A percentile compares a stretch with the other conserved stretches of the same genome.
phyloP scores from a whole-genome alignment of 2,113 vertebrate genomes.

The Calidris pugnax region DNA sequence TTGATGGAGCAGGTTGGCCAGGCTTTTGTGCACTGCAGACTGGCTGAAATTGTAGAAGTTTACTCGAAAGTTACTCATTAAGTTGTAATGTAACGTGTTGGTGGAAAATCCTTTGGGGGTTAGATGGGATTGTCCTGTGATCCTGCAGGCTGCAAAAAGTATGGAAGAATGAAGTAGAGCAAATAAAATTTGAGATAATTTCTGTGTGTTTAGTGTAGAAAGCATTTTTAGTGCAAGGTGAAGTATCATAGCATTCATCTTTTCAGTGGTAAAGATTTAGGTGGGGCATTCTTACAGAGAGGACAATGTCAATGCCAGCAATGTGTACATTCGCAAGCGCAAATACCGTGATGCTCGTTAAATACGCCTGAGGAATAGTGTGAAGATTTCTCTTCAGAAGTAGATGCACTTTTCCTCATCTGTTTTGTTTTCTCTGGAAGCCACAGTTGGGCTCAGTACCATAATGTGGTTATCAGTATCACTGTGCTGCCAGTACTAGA shows the following conservation, averaged over 20 bases:
- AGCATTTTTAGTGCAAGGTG: background rate
- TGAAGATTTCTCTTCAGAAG: background rate
- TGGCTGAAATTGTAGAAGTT: background rate
- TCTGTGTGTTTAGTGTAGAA: background rate
- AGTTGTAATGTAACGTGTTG: background rate
- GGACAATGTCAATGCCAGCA: background rate
- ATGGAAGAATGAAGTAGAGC: background rate
- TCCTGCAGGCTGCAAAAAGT: background rate
- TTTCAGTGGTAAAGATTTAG: background rate
- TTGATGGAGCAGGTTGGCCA: background rate
- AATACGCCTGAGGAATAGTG: background rate
- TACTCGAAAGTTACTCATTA: slow-evolving; percentile 7
- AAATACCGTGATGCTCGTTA: background rate
- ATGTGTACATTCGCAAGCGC: background rate
- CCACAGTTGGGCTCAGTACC: background rate
- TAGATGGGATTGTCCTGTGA: slow-evolving; percentile 15
- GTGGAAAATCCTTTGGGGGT: slow-evolving; percentile 14
- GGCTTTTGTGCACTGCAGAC: background rate
- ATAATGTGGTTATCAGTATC: slow-evolving; percentile 48
- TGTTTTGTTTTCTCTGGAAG: slow-evolving; percentile 44
- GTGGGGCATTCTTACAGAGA: background rate
- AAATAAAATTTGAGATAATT: background rate
- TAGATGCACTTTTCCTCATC: background rate
- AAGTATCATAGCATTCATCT: background rate
- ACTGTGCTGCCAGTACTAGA: slow-evolving; percentile 7